Evolutionary conservation across 2,888 invertebrate genomes (phyloP).

Genomic region (Scotopteryx bipunctaria): DNA sequence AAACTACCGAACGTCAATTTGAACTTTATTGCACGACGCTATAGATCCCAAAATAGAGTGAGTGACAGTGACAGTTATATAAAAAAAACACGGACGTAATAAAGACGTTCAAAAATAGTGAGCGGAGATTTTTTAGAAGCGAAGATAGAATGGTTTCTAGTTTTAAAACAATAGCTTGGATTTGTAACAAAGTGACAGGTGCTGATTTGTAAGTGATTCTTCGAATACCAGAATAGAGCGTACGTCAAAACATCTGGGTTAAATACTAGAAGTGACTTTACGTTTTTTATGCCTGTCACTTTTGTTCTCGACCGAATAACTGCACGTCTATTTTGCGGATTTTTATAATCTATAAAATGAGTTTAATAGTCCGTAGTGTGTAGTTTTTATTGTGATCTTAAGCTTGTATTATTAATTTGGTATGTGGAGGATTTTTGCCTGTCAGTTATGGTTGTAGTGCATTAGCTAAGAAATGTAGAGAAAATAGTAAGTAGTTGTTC

Average conservation of each 20-base stretch:
- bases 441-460: conserved; percentile 22
- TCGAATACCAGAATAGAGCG: conserved; percentile 65
- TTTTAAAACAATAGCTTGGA: conserved; percentile 67
- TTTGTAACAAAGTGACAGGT: conserved; percentile 71
- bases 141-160: conserved; percentile 69
- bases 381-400: conserved; percentile 35
- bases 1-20: conserved; percentile 29
- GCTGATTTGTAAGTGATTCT: conserved; percentile 73
- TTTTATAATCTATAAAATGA: conserved; percentile 55
- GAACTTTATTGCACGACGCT: conserved; percentile 35
- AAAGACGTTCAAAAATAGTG: conserved; percentile 61
- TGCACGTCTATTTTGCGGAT: conserved; percentile 50
- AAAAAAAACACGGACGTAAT: conserved; percentile 48
- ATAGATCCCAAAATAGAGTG: conserved; percentile 35
- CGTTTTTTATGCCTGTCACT: conserved; percentile 45
- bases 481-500: neutral
- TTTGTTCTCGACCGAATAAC: conserved; percentile 23
- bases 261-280: conserved; percentile 57
- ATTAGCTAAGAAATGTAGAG: conserved; percentile 3
- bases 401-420: conserved; percentile 32
- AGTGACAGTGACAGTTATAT: conserved; percentile 43
- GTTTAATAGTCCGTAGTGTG: conserved; percentile 46
- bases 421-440: conserved; percentile 28
- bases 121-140: conserved; percentile 54
- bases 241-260: conserved; percentile 70